Percentiles rank a stretch among this genome's conserved stretches.
These are phyloP conservation scores for Chaenodraco wilsoni DNA, from an alignment of 2,797 vertebrate species.

Conservation along the genomic window DNA sequence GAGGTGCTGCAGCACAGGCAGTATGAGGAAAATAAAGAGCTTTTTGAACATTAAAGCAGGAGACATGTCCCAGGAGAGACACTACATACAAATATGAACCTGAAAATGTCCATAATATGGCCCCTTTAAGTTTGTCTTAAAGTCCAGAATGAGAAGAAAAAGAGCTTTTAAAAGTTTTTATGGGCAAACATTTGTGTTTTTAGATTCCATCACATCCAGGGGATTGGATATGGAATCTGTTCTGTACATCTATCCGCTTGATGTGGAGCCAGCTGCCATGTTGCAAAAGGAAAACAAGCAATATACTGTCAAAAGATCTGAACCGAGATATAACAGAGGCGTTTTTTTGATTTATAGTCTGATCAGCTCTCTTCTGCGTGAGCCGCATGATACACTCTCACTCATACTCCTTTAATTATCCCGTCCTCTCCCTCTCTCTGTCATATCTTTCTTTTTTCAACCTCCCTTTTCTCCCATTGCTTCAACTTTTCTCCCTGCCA, in stretches of 20 bases:
- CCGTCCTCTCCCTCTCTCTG: constrained; percentile 30
- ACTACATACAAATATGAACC: too few species aligned
- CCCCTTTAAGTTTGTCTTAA: constrained; percentile 17
- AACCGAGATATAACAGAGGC: constrained; percentile 68
- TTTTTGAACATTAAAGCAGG: too few species aligned
- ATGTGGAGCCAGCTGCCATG: constrained; percentile 71
- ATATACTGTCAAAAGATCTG: constrained; percentile 79
- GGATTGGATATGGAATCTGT: constrained; percentile 59
- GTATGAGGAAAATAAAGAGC: too few species aligned
- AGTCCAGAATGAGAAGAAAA: constrained; percentile 28
- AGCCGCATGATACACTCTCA: constrained; percentile 50
- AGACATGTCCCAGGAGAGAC: too few species aligned
- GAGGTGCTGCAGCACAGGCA: too few species aligned
- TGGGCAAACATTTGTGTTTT: constrained; percentile 41
- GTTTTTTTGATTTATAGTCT: constrained; percentile 80
- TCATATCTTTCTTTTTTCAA: constrained; percentile 14
- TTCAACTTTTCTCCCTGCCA: constrained; percentile 37
- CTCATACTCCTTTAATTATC: constrained; percentile 56
- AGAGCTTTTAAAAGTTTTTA: constrained; percentile 32
- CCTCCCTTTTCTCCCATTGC: constrained; percentile 4
- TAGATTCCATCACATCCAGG: constrained; percentile 44
- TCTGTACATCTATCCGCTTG: constrained; percentile 61
- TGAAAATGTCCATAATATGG: too few species aligned
- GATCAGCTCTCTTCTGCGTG: constrained; percentile 68
- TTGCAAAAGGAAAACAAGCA: constrained; percentile 67